Evolutionary conservation across 2,113 vertebrate species (phyloP), one percentile per base, ranked within the genome.

Genomic region (Noturus placidus): DNA sequence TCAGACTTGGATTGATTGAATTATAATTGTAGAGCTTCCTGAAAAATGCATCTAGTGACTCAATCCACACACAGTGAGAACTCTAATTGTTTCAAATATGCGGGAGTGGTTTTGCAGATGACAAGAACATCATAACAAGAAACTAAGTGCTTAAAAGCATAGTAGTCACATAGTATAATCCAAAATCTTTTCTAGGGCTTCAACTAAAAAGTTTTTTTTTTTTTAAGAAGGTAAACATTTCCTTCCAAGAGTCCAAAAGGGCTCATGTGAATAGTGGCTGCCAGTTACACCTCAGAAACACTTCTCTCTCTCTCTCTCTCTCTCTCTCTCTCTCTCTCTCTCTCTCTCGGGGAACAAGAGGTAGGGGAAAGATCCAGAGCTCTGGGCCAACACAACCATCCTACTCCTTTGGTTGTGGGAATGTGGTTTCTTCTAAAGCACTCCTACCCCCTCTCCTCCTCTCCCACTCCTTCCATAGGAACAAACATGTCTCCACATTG

Each of bases 361-460:
- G 90, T 87, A 69, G 57, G 82, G 82, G 3, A 88, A 83, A 86
- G 78, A 87, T 82, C 78, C 56, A 85, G 85, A 76, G 88, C 86
- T 84, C 77, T 61, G 30, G 83, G 86, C 91, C 88, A 91, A 89
- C 86, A 84, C 50, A 89, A 92, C 88, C 88, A 88, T 87, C 46
- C 82, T 69, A 84, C 56, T 91, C 85, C 87, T 90, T 88, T 88
- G 79, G 85, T 88, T 93, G 85, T 93, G 93, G 90, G 92, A 93
- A 93, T 93, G 93, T 91, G 93, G 92, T 92, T 93, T 89, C 85
- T 72, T 38, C 84, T 84, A 77, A 90, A 89, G 38, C 77, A 77
- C 82, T 67, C 30, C 52, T 79, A 87, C 69, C 59, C 86, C 33
- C 70, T 38, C 77, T 84, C n/a, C 80, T 72, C 56, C 38, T 70